A percentile compares a stretch with the other conserved stretches of the same genome.
phyloP scores from a whole-genome alignment of 1,140 invertebrate genomes.

The Drosophila ananassae region DNA sequence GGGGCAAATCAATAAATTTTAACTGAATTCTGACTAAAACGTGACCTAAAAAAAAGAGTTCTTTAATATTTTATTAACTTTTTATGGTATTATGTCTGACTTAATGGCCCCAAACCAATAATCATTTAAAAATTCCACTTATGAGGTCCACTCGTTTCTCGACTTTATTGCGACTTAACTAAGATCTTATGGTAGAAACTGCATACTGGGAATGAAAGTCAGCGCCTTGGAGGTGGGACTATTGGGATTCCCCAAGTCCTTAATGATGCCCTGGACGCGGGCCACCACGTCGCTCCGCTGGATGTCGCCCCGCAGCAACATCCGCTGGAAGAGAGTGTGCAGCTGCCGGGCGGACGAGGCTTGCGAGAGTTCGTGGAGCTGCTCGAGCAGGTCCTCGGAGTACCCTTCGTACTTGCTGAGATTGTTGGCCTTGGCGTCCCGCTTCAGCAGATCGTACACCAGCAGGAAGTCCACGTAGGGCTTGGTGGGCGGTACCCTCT shows the following conservation, averaged over 20 bases:
- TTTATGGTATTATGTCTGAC: neutral
- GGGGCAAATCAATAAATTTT: neutral
- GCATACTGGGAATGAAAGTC: slow-evolving; percentile 72
- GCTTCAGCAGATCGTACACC: slow-evolving; percentile 82
- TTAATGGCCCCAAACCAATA: neutral
- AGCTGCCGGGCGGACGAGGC: slow-evolving; percentile 72
- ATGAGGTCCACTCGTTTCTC: slow-evolving; percentile 32
- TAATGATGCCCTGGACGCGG: slow-evolving; percentile 74
- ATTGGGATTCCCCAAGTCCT: slow-evolving; percentile 76
- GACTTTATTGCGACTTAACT: slow-evolving; percentile 32
- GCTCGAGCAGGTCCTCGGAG: slow-evolving; percentile 68
- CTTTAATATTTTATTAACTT: neutral
- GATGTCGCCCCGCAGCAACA: slow-evolving; percentile 75
- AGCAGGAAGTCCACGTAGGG: slow-evolving; percentile 82
- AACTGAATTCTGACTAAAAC: no score
- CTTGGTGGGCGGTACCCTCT: slow-evolving; percentile 80
- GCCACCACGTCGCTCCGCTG: slow-evolving; percentile 79
- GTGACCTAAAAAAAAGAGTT: no score
- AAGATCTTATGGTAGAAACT: slow-evolving; percentile 72
- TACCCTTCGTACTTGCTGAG: slow-evolving; percentile 82
- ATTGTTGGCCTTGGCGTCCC: slow-evolving; percentile 80
- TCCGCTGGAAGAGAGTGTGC: slow-evolving; percentile 71
- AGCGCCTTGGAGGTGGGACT: slow-evolving; percentile 74
- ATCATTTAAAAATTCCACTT: neutral
- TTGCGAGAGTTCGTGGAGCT: slow-evolving; percentile 67